These are phyloP conservation scores for Bombus polaris DNA, from an alignment of 1,140 invertebrate species.

Conservation along the genomic window DNA sequence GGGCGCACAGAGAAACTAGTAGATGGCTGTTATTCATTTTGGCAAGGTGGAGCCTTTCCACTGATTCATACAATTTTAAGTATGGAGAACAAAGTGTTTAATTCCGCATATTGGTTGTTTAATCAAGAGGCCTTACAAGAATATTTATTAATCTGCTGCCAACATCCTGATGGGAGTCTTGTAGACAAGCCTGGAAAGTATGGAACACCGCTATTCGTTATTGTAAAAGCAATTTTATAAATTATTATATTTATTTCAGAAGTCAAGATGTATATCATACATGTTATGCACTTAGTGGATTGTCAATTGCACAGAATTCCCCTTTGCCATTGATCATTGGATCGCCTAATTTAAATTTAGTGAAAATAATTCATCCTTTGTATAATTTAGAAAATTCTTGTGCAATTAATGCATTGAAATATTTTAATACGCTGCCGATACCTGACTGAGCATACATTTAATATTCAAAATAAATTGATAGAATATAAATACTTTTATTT, in stretches of 20 bases:
- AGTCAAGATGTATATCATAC: constrained; percentile 97
- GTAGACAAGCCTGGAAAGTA: constrained; percentile 98
- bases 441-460: constrained; percentile 68
- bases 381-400: constrained; percentile 76
- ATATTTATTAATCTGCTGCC: constrained; percentile 97
- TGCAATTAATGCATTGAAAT: constrained; percentile 72
- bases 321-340: constrained; percentile 79
- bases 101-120: constrained; percentile 87
- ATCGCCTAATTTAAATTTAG: constrained; percentile 64
- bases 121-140: constrained; percentile 95
- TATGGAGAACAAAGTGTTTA: constrained; percentile 78
- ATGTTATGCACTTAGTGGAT: constrained; percentile 97
- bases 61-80: constrained; percentile 86
- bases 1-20: constrained; percentile 99
- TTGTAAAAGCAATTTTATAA: constrained; percentile 45
- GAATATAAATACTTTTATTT: constrained; percentile 45
- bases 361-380: constrained; percentile 77
- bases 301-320: constrained; percentile 96
- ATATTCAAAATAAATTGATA: constrained; percentile 45
- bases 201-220: constrained; percentile 71
- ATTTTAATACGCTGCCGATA: constrained; percentile 75
- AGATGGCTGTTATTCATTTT: constrained; percentile 99
- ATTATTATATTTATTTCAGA: constrained; percentile 83
- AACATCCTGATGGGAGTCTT: constrained; percentile 94
- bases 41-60: constrained; percentile 97